These are phyloP conservation scores for Drosophila aff. DNA, from an alignment of 1,140 invertebrate genomes.

Conservation along the genomic window DNA sequence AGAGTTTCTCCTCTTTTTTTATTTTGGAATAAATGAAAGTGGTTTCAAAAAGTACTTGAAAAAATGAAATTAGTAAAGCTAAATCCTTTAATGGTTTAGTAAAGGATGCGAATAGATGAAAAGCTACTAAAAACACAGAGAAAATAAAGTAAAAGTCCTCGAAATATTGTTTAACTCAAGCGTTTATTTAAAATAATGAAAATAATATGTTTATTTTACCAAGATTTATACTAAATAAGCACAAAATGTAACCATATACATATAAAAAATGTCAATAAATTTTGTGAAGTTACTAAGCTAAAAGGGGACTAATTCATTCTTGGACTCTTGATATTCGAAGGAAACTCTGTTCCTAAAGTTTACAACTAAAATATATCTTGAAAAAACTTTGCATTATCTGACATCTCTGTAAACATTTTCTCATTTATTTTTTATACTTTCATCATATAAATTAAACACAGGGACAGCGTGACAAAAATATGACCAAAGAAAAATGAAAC, in stretches of 20 bases:
- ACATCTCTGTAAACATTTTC: neutral
- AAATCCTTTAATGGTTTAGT: neutral
- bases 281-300: neutral
- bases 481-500: neutral
- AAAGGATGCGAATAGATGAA: too few relatives aligned
- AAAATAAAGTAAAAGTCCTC: neutral
- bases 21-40: conserved; percentile 4
- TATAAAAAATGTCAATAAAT: too few relatives aligned
- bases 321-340: neutral
- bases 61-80: neutral
- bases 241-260: too few relatives aligned
- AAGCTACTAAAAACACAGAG: neutral
- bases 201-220: too few relatives aligned
- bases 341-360: neutral
- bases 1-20: conserved; percentile 5
- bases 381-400: neutral
- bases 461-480: conserved; percentile 40
- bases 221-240: too few relatives aligned
- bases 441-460: conserved; percentile 8
- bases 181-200: neutral
- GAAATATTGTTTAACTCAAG: too few relatives aligned
- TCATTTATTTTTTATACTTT: conserved; percentile 15
- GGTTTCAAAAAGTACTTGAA: neutral
- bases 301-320: neutral
- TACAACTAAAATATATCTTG: neutral